Evolutionary conservation across 1,140 invertebrate species (phyloP).

Genomic region (Calliopsis andreniformis): DNA sequence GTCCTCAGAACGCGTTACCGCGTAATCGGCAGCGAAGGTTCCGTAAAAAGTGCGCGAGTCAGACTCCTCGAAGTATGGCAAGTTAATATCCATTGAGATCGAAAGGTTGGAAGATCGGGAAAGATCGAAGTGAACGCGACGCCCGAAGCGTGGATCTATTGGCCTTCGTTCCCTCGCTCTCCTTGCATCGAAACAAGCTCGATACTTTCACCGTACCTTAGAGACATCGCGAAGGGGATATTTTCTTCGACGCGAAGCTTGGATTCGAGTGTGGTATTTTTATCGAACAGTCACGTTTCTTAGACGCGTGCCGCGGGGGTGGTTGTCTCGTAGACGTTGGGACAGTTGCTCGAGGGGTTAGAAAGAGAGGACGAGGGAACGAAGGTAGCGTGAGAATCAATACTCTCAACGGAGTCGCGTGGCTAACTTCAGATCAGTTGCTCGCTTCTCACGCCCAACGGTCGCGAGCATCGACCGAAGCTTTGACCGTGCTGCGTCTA

Average conservation of each 20-base stretch:
- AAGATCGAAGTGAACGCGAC: background rate
- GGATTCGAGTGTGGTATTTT: too few relatives aligned
- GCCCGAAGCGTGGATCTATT: background rate
- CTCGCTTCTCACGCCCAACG: slow-evolving; percentile 48
- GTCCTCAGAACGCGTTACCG: too few relatives aligned
- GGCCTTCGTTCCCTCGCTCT: background rate
- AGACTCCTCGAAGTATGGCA: too few relatives aligned
- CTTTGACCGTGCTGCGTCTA: slow-evolving; percentile 21
- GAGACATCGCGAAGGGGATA: slow-evolving; percentile 39
- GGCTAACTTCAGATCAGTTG: slow-evolving; percentile 51
- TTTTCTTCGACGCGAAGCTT: too few relatives aligned
- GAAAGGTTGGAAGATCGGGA: background rate
- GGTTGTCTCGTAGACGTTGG: too few relatives aligned
- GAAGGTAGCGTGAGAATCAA: slow-evolving; percentile 59
- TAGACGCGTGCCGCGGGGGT: too few relatives aligned
- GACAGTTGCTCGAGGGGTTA: background rate
- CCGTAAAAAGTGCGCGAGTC: too few relatives aligned
- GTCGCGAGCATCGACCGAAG: slow-evolving; percentile 48
- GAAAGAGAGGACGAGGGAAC: slow-evolving; percentile 28
- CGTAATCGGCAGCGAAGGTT: too few relatives aligned
- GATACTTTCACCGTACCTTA: slow-evolving; percentile 57
- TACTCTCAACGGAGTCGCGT: slow-evolving; percentile 54
- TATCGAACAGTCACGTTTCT: too few relatives aligned
- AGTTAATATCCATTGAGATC: too few relatives aligned
- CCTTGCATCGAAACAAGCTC: background rate